Percentiles rank a stretch among this genome's conserved stretches.
phyloP scores from a whole-genome alignment of 2,888 invertebrate species.

The Andricus curvator region DNA sequence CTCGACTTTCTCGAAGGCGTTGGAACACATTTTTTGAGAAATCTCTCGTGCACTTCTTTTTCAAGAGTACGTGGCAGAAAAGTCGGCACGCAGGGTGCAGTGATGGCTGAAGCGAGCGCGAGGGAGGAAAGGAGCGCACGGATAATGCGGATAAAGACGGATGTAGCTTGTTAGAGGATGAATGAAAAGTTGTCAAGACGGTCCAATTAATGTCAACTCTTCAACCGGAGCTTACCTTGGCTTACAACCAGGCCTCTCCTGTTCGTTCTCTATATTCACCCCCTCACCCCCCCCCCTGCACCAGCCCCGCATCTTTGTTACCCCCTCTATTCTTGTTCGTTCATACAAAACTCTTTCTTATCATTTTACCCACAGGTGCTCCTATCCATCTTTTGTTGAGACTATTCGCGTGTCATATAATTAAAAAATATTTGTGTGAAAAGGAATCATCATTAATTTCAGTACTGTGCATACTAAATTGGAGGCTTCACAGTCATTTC shows the following conservation, averaged over 20 bases:
- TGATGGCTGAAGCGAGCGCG: not conserved
- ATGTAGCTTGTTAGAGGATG: constrained; percentile 77
- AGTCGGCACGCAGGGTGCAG: constrained; percentile 29
- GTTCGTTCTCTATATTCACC: constrained; percentile 54
- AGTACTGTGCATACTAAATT: not conserved
- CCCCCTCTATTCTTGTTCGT: not conserved
- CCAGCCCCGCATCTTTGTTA: not conserved
- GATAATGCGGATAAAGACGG: constrained; percentile 70
- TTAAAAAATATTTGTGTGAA: not conserved
- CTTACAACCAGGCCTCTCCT: constrained; percentile 65
- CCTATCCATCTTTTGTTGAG: not conserved
- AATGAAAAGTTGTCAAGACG: constrained; percentile 77
- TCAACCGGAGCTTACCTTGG: constrained; percentile 72
- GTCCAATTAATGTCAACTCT: constrained; percentile 78
- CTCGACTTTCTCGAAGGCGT: not conserved
- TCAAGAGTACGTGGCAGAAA: constrained; percentile 19
- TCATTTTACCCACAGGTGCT: constrained; percentile 15
- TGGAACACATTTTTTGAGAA: constrained; percentile 9
- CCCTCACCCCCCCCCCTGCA: constrained; percentile 50
- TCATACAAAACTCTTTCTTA: constrained; percentile 10
- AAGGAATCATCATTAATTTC: not conserved
- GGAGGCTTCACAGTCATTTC: no score
- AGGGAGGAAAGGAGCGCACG: constrained; percentile 14
- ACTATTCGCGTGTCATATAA: not conserved
- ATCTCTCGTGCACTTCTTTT: constrained; percentile 21